phyloP scores from a whole-genome alignment of 2,113 vertebrate species.

The Pollimyrus isidori region DNA sequence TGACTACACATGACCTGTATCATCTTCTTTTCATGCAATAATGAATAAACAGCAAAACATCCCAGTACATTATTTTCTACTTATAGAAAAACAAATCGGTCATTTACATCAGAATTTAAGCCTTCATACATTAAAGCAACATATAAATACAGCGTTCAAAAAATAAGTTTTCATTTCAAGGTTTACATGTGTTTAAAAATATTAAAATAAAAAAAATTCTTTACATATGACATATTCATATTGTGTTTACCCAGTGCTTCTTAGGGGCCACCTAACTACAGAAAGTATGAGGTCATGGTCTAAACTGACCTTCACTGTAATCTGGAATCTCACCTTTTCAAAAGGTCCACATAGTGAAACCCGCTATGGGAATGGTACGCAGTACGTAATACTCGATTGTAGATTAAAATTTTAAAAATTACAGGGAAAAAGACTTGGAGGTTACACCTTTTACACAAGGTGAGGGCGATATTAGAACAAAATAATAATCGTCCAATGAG shows the following conservation, averaged over 20 bases:
- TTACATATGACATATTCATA: constrained; percentile 35
- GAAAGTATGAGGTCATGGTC: background rate
- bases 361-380: constrained; percentile 23
- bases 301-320: constrained; percentile 6
- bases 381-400: background rate
- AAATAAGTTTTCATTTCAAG: constrained; percentile 2
- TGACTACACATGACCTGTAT: constrained; percentile 70
- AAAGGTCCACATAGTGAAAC: background rate
- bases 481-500: background rate
- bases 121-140: constrained; percentile 47
- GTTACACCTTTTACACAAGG: constrained; percentile 16
- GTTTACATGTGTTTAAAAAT: constrained; percentile 26
- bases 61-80: constrained; percentile 61
- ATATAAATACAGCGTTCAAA: constrained; percentile 45
- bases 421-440: background rate
- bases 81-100: constrained; percentile 48
- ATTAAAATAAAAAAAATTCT: constrained; percentile 19
- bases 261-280: background rate
- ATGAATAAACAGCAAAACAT: constrained; percentile 68
- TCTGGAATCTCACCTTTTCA: background rate
- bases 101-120: constrained; percentile 41
- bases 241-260: constrained; percentile 14
- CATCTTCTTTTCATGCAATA: constrained; percentile 72
- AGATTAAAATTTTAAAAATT: background rate
- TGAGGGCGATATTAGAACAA: background rate